Percentiles rank a stretch among this genome's conserved stretches.
Evolutionary conservation across 2,888 invertebrate species (phyloP).

Genomic region (Steromphala cineraria): DNA sequence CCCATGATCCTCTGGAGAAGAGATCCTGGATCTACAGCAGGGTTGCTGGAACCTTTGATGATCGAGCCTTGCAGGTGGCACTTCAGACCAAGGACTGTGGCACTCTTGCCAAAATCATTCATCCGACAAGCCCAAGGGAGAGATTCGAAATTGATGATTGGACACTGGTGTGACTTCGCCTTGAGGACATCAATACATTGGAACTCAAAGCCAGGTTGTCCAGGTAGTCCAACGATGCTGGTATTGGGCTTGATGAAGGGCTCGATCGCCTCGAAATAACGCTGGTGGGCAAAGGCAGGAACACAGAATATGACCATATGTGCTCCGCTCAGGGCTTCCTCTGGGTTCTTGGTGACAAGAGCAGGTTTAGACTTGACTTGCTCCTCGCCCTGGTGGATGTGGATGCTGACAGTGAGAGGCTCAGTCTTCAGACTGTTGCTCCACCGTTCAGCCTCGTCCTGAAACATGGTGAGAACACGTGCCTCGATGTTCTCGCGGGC

Average conservation of each 20-base stretch:
- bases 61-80: conserved; percentile 49
- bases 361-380: conserved; percentile 34
- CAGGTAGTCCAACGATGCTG: conserved; percentile 62
- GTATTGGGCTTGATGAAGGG: conserved; percentile 54
- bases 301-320: conserved; percentile 60
- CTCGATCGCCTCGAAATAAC: conserved; percentile 58
- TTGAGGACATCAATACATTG: conserved; percentile 51
- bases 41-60: conserved; percentile 37
- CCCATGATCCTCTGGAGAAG: conserved; percentile 53
- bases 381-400: conserved; percentile 16
- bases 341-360: conserved; percentile 50
- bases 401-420: conserved; percentile 38
- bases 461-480: conserved; percentile 55
- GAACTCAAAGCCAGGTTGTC: conserved; percentile 66
- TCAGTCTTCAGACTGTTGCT: conserved; percentile 42
- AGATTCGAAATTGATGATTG: conserved; percentile 61
- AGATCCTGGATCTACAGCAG: conserved; percentile 33
- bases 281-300: conserved; percentile 60
- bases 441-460: conserved; percentile 64
- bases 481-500: conserved; percentile 48
- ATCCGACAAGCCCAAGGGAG: conserved; percentile 63
- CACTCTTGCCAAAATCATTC: conserved; percentile 54
- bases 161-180: conserved; percentile 33
- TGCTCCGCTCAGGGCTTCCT: conserved; percentile 50
- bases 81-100: conserved; percentile 53